Evolutionary conservation across 2,888 invertebrate genomes (phyloP), one percentile per base, ranked within the genome.

Genomic region (Lamproptera curius): DNA sequence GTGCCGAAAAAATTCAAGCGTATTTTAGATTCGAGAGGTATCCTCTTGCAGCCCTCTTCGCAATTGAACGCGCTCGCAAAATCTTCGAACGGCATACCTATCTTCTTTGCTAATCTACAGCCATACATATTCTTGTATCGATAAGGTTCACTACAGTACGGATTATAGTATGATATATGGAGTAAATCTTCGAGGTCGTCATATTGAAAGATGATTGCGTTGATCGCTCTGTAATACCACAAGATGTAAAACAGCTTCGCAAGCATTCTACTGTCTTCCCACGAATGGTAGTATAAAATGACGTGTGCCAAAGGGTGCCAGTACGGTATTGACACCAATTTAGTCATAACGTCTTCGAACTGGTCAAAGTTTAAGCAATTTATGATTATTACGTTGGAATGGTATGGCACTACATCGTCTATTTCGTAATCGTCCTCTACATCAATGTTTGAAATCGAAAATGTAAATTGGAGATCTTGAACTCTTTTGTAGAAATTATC

Each of bases 221-320:
- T 79, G 17, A 67, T 58, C 4, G 67, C 69, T 60, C 63, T 76
- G 46, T 74, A 67, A 52, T 70, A 82, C 82, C 83, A 82, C 23
- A 77, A 61, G 17, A 63, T 67, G 41, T 69, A 83, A 51, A 79
- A 80, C 50, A 82, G 56, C 56, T 66, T 73, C 2, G 78, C 70
- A 9, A 74, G 49, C 1, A 54, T 52, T 34, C 58, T 51, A 20
- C 53, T 57, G 8, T 65, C 51, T 16, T 54, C 55, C 13, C 53
- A 16, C 14, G 54, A 54, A n/a, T 73, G 71, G 39, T 70, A 74
- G 49, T 76, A 71, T 5, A 84, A 35, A 35, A 84, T 58, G 3
- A 81, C 53, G 28, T 79, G 70, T 3, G 80, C 57, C 3, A 62
- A 65, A 3, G 83, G 73, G 56, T 84, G 74, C 79, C 80, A 84